Evolutionary conservation across 2,797 vertebrate species (phyloP), one percentile per base, ranked within the genome.

Genomic region (Eurystomus glaucurus): DNA sequence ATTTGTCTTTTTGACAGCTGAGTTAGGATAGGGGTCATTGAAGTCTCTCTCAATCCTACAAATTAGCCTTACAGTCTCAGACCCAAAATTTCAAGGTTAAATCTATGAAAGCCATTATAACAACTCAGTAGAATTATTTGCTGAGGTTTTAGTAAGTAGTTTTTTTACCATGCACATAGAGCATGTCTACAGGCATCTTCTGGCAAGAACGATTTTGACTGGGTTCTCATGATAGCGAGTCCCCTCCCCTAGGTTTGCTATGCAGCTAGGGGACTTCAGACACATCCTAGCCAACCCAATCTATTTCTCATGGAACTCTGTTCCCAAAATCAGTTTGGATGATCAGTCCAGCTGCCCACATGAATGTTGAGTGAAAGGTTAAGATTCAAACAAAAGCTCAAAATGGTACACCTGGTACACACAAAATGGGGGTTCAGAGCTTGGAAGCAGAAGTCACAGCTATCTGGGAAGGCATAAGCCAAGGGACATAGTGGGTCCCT

Each of bases 1-100:
- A 97, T 98, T 96, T 96, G 77, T 98, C 98, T 97, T 97, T 96
- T 68, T 97, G 98, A 97, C 97, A 98, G 94, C 85, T 58, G 50
- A 97, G 85, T 95, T 96, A 97, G 96, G 89, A 96, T 68, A 95
- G 83, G 46, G 90, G 96, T 95, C 93, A 92, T 2, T 93, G 91
- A 96, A 96, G 90, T 87, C 87, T 96, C 78, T 64, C 86, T 58
- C 79, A 94, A 48, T 94, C 58, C 79, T 87, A 90, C 82, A 96
- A 94, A 90, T 96, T 80, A 93, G 62, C 57, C 50, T 71, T 80
- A 58, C 37, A 39, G 55, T 89, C 84, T 96, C 78, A 75, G 83
- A 92, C 84, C 84, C 5, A 5, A 61, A 88, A 85, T 61, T 83
- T 96, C 85, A 95, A 97, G 94, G 93, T 96, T 92, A 96, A 80